These are phyloP conservation scores for Columba livia DNA, from an alignment of 2,113 vertebrate genomes.

Conservation along the genomic window DNA sequence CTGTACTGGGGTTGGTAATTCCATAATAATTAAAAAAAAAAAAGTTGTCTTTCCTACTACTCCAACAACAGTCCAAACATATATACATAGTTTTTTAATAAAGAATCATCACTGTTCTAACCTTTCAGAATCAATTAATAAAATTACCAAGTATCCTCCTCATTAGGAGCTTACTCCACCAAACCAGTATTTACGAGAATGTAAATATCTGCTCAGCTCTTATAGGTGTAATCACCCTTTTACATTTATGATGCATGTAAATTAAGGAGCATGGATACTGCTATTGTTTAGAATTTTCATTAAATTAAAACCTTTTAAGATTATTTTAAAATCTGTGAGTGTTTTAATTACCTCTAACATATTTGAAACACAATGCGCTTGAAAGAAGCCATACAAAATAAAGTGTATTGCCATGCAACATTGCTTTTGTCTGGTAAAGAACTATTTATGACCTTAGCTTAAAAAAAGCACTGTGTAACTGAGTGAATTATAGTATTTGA, in stretches of 20 bases:
- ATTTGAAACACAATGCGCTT: background rate
- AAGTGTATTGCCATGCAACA: background rate
- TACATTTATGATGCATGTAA: background rate
- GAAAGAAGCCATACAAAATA: conserved; percentile 3
- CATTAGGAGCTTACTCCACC: background rate
- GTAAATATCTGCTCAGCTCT: background rate
- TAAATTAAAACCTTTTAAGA: background rate
- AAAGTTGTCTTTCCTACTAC: background rate
- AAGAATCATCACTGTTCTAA: background rate
- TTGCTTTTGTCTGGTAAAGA: background rate
- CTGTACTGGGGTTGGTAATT: background rate
- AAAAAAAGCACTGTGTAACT: background rate
- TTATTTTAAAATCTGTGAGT: background rate
- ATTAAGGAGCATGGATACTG: background rate
- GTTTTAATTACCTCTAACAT: background rate
- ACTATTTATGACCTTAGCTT: background rate
- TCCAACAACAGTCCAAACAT: background rate
- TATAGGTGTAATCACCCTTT: background rate
- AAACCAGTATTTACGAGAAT: background rate
- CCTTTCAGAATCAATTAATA: background rate
- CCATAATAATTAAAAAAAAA: background rate
- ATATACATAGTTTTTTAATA: background rate
- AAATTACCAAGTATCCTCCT: background rate
- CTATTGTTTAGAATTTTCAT: background rate
- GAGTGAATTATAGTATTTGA: background rate